Evolutionary conservation across 2,797 vertebrate genomes (phyloP).

Genomic region (Halcyon badia): DNA sequence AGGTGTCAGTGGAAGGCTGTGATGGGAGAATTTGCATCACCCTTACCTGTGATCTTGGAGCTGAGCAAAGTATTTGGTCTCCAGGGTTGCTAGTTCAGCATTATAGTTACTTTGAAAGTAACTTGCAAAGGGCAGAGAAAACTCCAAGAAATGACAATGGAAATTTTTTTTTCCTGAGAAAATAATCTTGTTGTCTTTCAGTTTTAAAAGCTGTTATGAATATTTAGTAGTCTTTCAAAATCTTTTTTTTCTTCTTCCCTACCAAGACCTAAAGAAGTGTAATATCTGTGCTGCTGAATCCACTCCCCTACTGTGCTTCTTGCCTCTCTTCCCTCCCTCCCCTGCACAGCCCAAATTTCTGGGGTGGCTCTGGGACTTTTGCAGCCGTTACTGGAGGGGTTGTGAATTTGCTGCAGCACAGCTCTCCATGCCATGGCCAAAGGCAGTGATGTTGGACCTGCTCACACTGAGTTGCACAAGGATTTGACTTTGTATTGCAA

Average conservation of each 20-base stretch:
- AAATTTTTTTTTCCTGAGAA: neutral
- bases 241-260: accelerated
- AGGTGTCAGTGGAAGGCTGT: neutral
- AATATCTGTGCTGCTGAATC: neutral
- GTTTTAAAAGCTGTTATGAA: neutral
- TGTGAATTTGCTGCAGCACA: neutral
- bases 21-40: neutral
- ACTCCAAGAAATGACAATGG: neutral
- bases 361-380: neutral
- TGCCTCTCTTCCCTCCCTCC: neutral
- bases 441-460: neutral
- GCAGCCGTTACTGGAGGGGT: neutral
- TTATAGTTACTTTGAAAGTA: neutral
- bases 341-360: neutral
- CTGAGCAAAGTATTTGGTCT: neutral
- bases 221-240: neutral
- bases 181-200: neutral
- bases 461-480: neutral
- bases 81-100: neutral
- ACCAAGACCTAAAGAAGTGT: neutral
- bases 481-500: neutral
- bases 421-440: neutral
- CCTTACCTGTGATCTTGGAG: neutral
- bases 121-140: neutral
- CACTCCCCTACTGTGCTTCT: neutral